Base-by-base conservation (phyloP, 2,113 vertebrate genomes). In the Calyptomena viridis region DNA sequence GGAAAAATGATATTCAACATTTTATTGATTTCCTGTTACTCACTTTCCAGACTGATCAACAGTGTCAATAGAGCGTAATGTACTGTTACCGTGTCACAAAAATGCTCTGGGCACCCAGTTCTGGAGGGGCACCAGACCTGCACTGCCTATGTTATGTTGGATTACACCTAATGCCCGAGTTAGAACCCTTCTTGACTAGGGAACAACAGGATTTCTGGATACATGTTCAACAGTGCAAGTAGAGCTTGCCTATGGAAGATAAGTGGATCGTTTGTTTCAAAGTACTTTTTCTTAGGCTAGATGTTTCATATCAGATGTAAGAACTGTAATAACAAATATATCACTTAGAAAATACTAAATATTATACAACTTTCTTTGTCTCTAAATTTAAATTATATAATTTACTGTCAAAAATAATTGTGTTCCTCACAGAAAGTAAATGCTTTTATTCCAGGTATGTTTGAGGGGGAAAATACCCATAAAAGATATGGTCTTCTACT, bases 131-230 rank as follows among this genome's bases (percentile, higher is more conserved):
- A 68, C n/a, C 53, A 49, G 84, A 58, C 22, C 49, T 14, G 15
- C 5, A 44, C 49, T 14, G 39, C 20, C 24, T 39, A 1, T 0
- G 0, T 40, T 42, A 31, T 6, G 15, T 4, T 66, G 53, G 40
- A 71, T 69, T 40, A 62, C 16, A 14, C 8, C 1, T 14, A 42
- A 63, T 3, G 25, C 56, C 3, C 4, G 33, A 22, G 7, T 16
- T n/a, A 55, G 13, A 55, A 23, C 18, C 16, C 27, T 77, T 74
- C 33, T 7, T 12, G 28, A 53, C 35, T 1, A 53, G 24, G 20
- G 22, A 84, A 37, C 40, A 28, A 27, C 17, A 30, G 39, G 10
- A 50, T 49, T 42, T 49, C 30, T 2, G 28, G 35, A 50, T 31
- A 22, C 17, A n/a, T 1, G 5, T 30, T 44, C 28, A 44, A 19